phyloP scores from a whole-genome alignment of 2,888 invertebrate species.

The Linyphia triangularis region DNA sequence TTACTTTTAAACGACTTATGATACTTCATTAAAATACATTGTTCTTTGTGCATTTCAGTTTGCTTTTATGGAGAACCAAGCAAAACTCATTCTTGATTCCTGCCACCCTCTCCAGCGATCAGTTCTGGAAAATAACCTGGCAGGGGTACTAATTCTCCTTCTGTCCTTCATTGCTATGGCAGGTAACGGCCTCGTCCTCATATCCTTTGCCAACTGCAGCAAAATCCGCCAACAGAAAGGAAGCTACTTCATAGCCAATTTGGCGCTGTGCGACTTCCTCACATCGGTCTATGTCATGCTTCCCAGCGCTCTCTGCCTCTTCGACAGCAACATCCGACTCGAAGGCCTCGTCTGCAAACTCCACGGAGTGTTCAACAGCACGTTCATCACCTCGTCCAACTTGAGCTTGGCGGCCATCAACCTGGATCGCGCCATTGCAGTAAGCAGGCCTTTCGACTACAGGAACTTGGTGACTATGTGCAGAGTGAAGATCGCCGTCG shows the following conservation, averaged over 20 bases:
- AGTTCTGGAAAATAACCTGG: not conserved
- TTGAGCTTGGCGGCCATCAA: conserved; percentile 53
- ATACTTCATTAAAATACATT: too few species aligned
- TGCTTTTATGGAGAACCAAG: not conserved
- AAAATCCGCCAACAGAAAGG: conserved; percentile 32
- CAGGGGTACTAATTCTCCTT: not conserved
- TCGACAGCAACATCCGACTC: not conserved
- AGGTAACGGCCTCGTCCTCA: conserved; percentile 45
- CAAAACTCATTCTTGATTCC: not conserved
- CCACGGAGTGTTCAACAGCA: conserved; percentile 16
- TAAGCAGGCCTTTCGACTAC: conserved; percentile 49
- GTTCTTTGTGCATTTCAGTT: too few species aligned
- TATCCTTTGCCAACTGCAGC: conserved; percentile 22
- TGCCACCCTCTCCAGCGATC: not conserved
- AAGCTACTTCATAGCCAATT: conserved; percentile 17
- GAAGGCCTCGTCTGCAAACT: not conserved
- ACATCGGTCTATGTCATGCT: conserved; percentile 40
- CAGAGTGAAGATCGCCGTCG: conserved; percentile 20
- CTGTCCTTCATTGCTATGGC: not conserved
- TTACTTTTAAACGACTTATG: too few species aligned
- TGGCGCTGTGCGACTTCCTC: conserved; percentile 41
- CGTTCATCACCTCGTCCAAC: conserved; percentile 27
- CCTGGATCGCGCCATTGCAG: conserved; percentile 47
- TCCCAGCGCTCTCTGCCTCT: conserved; percentile 7
- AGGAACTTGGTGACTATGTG: conserved; percentile 10